These are phyloP conservation scores for Perithous albicinctus DNA, from an alignment of 2,888 invertebrate genomes.

Conservation along the genomic window DNA sequence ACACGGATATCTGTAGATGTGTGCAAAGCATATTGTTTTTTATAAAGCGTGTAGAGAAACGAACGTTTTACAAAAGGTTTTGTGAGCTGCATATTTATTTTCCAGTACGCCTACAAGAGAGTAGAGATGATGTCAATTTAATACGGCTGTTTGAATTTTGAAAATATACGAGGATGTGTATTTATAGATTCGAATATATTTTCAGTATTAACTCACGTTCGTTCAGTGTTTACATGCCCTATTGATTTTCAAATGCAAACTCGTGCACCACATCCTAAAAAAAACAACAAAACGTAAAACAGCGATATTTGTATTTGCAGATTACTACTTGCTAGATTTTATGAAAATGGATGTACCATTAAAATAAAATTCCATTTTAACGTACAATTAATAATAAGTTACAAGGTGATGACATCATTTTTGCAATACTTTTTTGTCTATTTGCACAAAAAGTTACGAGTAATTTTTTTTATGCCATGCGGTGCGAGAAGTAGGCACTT, in stretches of 20 bases:
- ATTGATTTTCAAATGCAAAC: neutral
- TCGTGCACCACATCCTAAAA: too few relatives aligned
- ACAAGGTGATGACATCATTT: too few relatives aligned
- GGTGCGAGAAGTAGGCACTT: too few relatives aligned
- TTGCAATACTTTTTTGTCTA: too few relatives aligned
- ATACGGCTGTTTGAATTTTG: neutral
- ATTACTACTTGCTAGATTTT: neutral
- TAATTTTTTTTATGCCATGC: too few relatives aligned
- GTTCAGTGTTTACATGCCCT: neutral
- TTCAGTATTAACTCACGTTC: neutral
- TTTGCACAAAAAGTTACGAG: too few relatives aligned
- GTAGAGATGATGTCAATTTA: neutral
- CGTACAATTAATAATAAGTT: too few relatives aligned
- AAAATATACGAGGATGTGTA: neutral
- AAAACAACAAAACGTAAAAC: neutral
- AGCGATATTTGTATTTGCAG: neutral
- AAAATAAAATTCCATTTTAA: too few relatives aligned
- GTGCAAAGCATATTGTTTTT: neutral
- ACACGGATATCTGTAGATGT: neutral
- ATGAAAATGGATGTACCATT: too few relatives aligned
- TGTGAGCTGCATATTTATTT: neutral
- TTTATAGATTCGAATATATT: neutral
- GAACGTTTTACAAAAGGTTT: neutral
- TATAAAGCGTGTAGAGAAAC: neutral
- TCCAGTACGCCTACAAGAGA: neutral